Percentiles rank a stretch among this genome's conserved stretches.
Conservation (phyloP, 2,113 vertebrate genomes). For the Platycercus adscitus region DNA sequence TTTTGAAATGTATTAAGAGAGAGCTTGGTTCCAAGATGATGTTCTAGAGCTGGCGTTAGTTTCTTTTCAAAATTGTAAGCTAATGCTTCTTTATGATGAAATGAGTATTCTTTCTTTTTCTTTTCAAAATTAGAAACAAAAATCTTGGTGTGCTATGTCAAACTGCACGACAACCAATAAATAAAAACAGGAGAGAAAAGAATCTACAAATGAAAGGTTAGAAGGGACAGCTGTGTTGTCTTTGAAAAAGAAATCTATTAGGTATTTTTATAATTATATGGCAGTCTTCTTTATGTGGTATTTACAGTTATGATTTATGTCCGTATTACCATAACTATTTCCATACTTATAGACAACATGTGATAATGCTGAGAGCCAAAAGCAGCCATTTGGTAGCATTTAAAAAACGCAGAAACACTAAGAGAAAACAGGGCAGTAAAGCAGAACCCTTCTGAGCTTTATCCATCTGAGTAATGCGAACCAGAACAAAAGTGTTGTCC, state of each 20-base stretch:
- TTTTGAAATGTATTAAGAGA: slow-evolving; percentile 58
- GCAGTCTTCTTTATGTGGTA: slow-evolving; percentile 66
- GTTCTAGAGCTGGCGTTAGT: slow-evolving; percentile 30
- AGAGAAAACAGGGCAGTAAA: slow-evolving; percentile 56
- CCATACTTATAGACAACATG: slow-evolving; percentile 64
- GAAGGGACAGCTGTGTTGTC: slow-evolving; percentile 42
- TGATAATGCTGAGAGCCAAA: slow-evolving; percentile 59
- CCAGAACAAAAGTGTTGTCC: slow-evolving; percentile 38
- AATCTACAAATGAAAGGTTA: slow-evolving; percentile 60
- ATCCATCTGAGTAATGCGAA: background rate
- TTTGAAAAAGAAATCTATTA: slow-evolving; percentile 69
- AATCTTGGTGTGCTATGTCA: slow-evolving; percentile 13
- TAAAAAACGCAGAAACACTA: slow-evolving; percentile 57
- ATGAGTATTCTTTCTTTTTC: slow-evolving; percentile 23
- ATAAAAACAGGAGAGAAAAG: slow-evolving; percentile 65
- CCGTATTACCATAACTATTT: slow-evolving; percentile 67
- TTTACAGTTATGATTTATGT: slow-evolving; percentile 67
- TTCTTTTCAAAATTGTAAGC: slow-evolving; percentile 40
- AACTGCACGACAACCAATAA: slow-evolving; percentile 45
- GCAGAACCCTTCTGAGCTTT: slow-evolving; percentile 38
- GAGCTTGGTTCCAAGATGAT: slow-evolving; percentile 50
- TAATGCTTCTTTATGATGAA: slow-evolving; percentile 48
- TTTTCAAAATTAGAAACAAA: slow-evolving; percentile 62
- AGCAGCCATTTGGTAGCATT: slow-evolving; percentile 66
- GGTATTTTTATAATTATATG: slow-evolving; percentile 71